These are phyloP conservation scores for Bombyx mori DNA, from an alignment of 1,140 invertebrate species.

Conservation along the genomic window DNA sequence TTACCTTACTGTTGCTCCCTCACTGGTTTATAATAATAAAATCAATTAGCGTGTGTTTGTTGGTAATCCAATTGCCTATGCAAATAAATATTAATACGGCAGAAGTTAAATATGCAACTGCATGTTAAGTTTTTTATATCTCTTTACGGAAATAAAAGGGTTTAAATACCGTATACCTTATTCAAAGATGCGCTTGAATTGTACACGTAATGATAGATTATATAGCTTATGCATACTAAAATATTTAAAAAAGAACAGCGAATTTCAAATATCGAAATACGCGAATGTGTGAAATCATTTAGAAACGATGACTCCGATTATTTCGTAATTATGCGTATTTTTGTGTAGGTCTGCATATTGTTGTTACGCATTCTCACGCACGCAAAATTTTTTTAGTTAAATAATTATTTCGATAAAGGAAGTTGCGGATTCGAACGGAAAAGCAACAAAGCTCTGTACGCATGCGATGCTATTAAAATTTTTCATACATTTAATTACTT, in stretches of 20 bases:
- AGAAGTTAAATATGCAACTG: constrained; percentile 40
- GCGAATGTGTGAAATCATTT: no score
- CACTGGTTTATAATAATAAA: neutral
- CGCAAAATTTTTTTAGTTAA: constrained; percentile 34
- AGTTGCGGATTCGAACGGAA: constrained; percentile 42
- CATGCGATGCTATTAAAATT: constrained; percentile 22
- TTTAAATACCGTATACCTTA: constrained; percentile 12
- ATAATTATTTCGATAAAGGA: constrained; percentile 46
- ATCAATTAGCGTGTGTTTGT: constrained; percentile 13
- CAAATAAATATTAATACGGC: constrained; percentile 53
- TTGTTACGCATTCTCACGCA: constrained; percentile 37
- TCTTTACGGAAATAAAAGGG: constrained; percentile 19
- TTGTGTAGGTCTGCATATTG: neutral
- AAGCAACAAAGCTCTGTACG: constrained; percentile 24
- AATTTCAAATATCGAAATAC: no score
- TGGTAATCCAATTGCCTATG: constrained; percentile 58
- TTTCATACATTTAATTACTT: constrained; percentile 1
- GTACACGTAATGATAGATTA: no score
- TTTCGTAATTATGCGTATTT: no score
- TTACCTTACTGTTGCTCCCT: no score
- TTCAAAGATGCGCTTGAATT: no score
- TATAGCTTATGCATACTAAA: no score
- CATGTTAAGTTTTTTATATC: constrained; percentile 17
- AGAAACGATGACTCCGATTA: no score
- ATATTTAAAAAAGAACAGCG: no score